Evolutionary conservation across 1,140 invertebrate species (phyloP), one percentile per base, ranked within the genome.

Genomic region (Chionoecetes opilio): DNA sequence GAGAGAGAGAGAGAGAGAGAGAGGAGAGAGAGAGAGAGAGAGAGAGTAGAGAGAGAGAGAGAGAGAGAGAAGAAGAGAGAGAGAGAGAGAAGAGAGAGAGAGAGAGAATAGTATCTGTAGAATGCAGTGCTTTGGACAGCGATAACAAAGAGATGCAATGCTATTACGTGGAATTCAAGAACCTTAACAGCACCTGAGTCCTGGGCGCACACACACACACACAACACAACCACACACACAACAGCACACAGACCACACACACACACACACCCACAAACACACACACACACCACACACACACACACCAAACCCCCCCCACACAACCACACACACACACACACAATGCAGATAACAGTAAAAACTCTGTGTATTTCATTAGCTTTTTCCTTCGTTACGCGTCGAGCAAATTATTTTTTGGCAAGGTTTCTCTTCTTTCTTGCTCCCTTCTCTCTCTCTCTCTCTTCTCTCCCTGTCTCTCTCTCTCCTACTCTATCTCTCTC

Each of bases 31-130:
- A 46, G 41, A 46, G 41, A 46, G 41, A 46, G 41, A n/a, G n/a
- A n/a, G n/a, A n/a, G n/a, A n/a, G n/a, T n/a, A 75, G 63, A n/a
- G 63, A 75, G 63, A 75, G 63, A 75, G 63, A 75, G 63, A 75
- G 63, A n/a, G 63, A 75, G 63, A 75, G 63, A 75, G 63, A 75
- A 26, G n/a, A 26, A n/a, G 63, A 75, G 63, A 75, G 63, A n/a
- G 63, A 75, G 63, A 75, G 63, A n/a, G 63, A 75, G 63, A 75
- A 26, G 8, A 26, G n/a, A 26, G n/a, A 26, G n/a, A 26, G n/a
- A 26, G n/a, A 26, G n/a, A 6, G n/a, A n/a, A 75, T 75, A n/a
- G 0, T n/a, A 75, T n/a, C 3, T 17, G 26, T 9, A 17, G 46
- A 53, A 53, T 53, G 46, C 9, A 53, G 46, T 53, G 9, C 21